These are phyloP conservation scores for Eutolmus rufibarbis DNA, from an alignment of 2,888 invertebrate genomes.

Conservation along the genomic window DNA sequence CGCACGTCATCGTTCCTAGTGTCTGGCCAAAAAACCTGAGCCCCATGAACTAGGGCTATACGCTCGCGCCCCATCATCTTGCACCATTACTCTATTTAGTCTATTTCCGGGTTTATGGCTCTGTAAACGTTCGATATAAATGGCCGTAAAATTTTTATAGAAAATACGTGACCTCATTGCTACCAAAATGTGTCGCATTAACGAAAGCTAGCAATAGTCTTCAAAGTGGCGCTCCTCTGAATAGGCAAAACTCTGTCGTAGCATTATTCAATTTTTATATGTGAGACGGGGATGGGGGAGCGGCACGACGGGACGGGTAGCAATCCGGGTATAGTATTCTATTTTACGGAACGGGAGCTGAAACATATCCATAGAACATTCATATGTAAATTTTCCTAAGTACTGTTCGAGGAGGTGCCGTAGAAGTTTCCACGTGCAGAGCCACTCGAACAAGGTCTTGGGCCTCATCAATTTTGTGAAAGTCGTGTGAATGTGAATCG, in stretches of 20 bases:
- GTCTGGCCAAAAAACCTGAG: background rate
- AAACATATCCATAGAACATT: background rate
- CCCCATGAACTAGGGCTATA: background rate
- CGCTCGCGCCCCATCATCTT: background rate
- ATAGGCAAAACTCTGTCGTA: conserved; percentile 18
- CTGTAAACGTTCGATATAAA: conserved; percentile 36
- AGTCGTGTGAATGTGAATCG: background rate
- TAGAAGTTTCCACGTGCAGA: background rate
- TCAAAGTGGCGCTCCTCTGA: background rate
- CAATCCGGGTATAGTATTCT: background rate
- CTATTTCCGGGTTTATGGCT: conserved; percentile 32
- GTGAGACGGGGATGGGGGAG: background rate
- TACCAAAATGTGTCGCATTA: conserved; percentile 37
- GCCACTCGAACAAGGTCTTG: background rate
- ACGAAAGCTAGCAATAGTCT: background rate
- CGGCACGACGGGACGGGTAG: background rate
- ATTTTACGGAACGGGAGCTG: background rate
- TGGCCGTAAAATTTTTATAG: conserved; percentile 39
- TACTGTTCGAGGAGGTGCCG: background rate
- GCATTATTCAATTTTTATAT: conserved; percentile 33
- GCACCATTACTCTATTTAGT: conserved; percentile 2
- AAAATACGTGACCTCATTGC: conserved; percentile 38
- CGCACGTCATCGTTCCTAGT: background rate
- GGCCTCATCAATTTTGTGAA: background rate
- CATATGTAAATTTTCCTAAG: background rate